Conservation (phyloP, 2,797 vertebrate species). For the Novumbra hubbsi region DNA sequence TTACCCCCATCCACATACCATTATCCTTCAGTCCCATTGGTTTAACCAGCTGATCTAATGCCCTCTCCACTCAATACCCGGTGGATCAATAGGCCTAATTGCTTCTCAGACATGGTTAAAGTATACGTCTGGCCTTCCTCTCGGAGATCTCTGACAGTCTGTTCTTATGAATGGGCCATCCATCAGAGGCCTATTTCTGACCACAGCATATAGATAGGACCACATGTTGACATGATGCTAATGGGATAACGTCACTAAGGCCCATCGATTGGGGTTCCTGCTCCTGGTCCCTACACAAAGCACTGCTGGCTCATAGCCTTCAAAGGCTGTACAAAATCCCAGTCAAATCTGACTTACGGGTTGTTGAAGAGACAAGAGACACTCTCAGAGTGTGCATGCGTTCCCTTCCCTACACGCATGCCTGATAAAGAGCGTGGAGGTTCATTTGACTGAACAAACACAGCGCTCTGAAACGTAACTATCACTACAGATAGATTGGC, state of each 20-base stretch:
- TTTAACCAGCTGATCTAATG: slow-evolving; percentile 35
- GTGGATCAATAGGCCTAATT: slow-evolving; percentile 74
- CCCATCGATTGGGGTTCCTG: slow-evolving; percentile 56
- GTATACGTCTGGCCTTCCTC: slow-evolving; percentile 59
- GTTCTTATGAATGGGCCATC: slow-evolving; percentile 66
- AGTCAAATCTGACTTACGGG: slow-evolving; percentile 60
- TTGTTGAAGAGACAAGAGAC: slow-evolving; percentile 36
- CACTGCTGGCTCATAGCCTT: slow-evolving; percentile 45
- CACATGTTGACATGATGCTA: slow-evolving; percentile 73
- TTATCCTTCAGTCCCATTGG: slow-evolving; percentile 17
- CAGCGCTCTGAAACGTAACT: slow-evolving; percentile 21
- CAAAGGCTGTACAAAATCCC: slow-evolving; percentile 58
- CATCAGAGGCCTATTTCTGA: slow-evolving; percentile 56
- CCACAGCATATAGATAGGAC: slow-evolving; percentile 35
- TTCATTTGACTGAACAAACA: slow-evolving; percentile 36
- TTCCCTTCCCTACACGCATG: slow-evolving; percentile 20
- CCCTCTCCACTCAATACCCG: slow-evolving; percentile 64
- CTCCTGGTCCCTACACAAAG: slow-evolving; percentile 46
- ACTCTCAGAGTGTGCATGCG: no score
- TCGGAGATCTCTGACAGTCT: slow-evolving; percentile 53
- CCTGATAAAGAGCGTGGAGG: slow-evolving; percentile 36
- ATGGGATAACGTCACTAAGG: slow-evolving; percentile 59
- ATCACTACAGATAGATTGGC: slow-evolving; percentile 40
- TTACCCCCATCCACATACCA: slow-evolving; percentile 22
- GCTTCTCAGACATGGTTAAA: slow-evolving; percentile 68